Conservation (phyloP, 2,113 vertebrate species). For the Melospiza melodia region DNA sequence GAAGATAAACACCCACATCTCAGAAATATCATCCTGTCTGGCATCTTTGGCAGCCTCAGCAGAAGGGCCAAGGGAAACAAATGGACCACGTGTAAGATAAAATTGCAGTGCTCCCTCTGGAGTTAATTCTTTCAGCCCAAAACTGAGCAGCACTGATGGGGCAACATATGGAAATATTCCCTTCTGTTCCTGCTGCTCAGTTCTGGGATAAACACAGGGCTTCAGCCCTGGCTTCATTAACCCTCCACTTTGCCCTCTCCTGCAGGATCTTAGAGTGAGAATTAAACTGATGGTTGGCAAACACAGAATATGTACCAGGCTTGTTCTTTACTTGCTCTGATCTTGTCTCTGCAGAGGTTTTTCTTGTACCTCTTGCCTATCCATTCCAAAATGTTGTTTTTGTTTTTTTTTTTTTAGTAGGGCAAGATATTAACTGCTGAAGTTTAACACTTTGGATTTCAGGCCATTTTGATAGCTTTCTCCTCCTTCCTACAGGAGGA, state of each 20-base stretch:
- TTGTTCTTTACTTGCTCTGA: background rate
- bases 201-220: background rate
- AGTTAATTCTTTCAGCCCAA: slow-evolving; percentile 1
- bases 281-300: background rate
- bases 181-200: background rate
- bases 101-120: background rate
- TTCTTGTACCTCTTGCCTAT: background rate
- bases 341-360: background rate
- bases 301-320: too few relatives aligned
- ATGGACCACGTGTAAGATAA: background rate
- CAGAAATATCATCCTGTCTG: background rate
- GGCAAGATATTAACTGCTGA: background rate
- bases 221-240: background rate
- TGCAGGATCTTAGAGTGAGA: background rate
- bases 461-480: background rate
- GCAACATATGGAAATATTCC: background rate
- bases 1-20: background rate
- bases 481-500: background rate
- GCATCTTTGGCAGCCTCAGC: background rate
- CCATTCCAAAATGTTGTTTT: background rate
- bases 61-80: background rate
- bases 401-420: background rate
- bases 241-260: background rate
- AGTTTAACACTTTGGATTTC: background rate
- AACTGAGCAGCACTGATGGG: background rate